Percentiles rank a stretch among this genome's conserved stretches.
Evolutionary conservation across 2,888 invertebrate genomes (phyloP).

Genomic region (Philereme transversata): DNA sequence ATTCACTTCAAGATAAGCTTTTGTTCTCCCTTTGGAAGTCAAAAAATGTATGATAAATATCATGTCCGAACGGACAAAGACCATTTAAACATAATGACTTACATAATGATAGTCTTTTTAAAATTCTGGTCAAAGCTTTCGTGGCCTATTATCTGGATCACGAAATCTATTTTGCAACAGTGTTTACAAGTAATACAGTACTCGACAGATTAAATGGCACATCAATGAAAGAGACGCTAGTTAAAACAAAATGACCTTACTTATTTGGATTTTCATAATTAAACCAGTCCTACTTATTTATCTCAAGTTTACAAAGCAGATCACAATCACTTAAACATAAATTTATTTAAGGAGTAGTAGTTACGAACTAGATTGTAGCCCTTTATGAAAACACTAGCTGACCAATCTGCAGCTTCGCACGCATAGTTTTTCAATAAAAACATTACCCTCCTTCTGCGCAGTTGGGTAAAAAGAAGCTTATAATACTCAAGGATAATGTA

Average conservation of each 20-base stretch:
- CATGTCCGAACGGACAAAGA: conserved; percentile 13
- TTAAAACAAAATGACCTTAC: not conserved
- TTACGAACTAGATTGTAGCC: too few relatives aligned
- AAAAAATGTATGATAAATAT: conserved; percentile 1
- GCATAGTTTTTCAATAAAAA: too few relatives aligned
- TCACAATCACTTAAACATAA: too few relatives aligned
- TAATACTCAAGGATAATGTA: too few relatives aligned
- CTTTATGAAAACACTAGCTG: too few relatives aligned
- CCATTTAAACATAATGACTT: conserved; percentile 23
- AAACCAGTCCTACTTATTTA: too few relatives aligned
- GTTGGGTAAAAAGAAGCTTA: too few relatives aligned
- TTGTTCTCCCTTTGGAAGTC: conserved; percentile 1
- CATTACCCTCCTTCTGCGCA: too few relatives aligned
- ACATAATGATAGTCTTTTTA: conserved; percentile 27
- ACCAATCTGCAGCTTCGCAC: too few relatives aligned
- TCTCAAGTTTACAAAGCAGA: too few relatives aligned
- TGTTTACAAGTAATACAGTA: conserved; percentile 12
- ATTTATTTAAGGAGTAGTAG: too few relatives aligned
- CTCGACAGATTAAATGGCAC: not conserved
- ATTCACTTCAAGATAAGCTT: too few relatives aligned
- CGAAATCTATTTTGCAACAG: conserved; percentile 29
- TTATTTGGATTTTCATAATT: not conserved
- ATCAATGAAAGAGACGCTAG: not conserved
- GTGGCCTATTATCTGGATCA: conserved; percentile 31
- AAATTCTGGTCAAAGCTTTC: conserved; percentile 19